Percentiles rank a stretch among this genome's conserved stretches.
These are phyloP conservation scores for Fregetta grallaria DNA, from an alignment of 2,113 vertebrate species.

Conservation along the genomic window DNA sequence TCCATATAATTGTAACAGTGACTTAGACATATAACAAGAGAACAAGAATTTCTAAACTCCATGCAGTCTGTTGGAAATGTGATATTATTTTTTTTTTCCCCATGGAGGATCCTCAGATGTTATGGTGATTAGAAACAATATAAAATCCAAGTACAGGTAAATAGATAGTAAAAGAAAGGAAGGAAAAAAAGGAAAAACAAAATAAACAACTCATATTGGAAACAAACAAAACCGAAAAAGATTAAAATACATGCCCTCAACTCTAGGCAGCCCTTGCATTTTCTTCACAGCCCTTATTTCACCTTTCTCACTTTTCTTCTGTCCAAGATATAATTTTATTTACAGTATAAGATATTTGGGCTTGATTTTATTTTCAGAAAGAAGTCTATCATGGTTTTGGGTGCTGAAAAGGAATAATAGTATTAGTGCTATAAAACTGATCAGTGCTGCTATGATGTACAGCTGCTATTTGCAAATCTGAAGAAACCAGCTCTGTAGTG, in stretches of 20 bases:
- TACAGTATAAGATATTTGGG: neutral
- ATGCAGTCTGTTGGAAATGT: neutral
- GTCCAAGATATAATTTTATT: neutral
- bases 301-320: neutral
- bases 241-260: neutral
- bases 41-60: neutral
- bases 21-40: neutral
- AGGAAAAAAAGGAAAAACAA: neutral
- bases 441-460: rapidly evolving
- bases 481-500: neutral
- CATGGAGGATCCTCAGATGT: neutral
- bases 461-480: neutral
- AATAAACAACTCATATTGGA: neutral
- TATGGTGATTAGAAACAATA: neutral
- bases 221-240: neutral
- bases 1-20: neutral
- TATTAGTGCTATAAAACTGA: neutral
- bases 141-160: neutral
- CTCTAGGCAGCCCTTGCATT: neutral
- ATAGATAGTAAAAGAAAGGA: neutral
- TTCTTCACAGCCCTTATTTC: neutral
- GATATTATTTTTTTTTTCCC: neutral
- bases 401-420: neutral
- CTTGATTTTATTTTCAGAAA: neutral
- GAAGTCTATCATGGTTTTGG: neutral